Evolutionary conservation across 2,113 vertebrate species (phyloP).

Genomic region (Heterotis niloticus): DNA sequence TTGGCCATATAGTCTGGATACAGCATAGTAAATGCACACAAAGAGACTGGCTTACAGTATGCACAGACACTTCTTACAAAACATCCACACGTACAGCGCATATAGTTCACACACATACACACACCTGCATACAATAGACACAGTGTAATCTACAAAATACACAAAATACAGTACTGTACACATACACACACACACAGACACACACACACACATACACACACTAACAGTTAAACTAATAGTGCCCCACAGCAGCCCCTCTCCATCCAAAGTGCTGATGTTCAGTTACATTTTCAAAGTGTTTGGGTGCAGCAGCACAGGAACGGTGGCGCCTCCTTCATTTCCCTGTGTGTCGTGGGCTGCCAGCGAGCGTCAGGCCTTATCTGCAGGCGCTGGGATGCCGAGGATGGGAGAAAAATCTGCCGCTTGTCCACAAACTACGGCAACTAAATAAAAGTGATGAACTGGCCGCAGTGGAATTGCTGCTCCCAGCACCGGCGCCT

Average conservation of each 20-base stretch:
- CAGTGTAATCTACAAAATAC: background rate
- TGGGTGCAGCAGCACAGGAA: no score
- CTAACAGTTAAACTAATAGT: background rate
- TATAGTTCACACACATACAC: background rate
- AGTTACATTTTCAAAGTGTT: background rate
- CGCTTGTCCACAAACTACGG: constrained; percentile 15
- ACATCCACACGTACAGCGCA: background rate
- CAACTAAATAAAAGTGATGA: constrained; percentile 22
- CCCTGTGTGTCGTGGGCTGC: constrained; percentile 18
- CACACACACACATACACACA: background rate
- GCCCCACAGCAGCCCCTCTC: background rate
- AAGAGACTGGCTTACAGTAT: no score
- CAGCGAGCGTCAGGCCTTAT: constrained; percentile 7
- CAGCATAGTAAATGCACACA: background rate
- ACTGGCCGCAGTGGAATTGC: background rate
- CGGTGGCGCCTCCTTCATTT: background rate
- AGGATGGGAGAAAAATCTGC: background rate
- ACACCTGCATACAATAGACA: background rate
- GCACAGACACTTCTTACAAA: no score
- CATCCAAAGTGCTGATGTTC: constrained; percentile 20
- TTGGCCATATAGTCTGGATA: no score
- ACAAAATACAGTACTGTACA: background rate
- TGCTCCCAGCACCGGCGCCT: constrained; percentile 28
- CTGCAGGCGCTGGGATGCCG: background rate
- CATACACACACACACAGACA: background rate